Percentiles rank a stretch among this genome's conserved stretches.
Evolutionary conservation across 2,113 vertebrate species (phyloP).

Genomic region (Salvelinus namaycush): DNA sequence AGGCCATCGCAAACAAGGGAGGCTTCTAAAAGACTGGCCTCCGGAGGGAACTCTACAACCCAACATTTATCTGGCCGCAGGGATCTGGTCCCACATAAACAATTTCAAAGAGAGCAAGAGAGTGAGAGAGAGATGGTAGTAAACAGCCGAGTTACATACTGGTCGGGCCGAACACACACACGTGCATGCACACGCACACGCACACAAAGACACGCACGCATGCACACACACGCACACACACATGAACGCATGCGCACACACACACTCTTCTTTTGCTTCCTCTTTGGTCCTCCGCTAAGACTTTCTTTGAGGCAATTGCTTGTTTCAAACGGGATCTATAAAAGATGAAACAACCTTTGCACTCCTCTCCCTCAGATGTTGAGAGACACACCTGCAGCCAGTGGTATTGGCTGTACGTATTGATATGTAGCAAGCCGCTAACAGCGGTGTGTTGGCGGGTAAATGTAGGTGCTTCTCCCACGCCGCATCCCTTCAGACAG

Average conservation of each 20-base stretch:
- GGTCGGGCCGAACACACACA: conserved; percentile 54
- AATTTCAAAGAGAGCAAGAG: conserved; percentile 65
- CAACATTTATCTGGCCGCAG: conserved; percentile 63
- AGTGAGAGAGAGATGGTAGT: too few species aligned
- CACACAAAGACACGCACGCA: too few species aligned
- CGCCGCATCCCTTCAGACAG: conserved; percentile 67
- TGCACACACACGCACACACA: conserved; percentile 57
- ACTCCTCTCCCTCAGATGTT: conserved; percentile 66
- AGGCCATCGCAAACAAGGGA: conserved; percentile 70
- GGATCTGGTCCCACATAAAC: conserved; percentile 70
- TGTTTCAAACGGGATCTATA: conserved; percentile 71
- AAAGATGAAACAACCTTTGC: conserved; percentile 75
- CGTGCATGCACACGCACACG: background rate
- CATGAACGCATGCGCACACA: conserved; percentile 7
- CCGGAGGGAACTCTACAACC: conserved; percentile 69
- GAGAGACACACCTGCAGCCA: conserved; percentile 66
- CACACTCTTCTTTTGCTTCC: background rate
- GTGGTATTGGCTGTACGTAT: conserved; percentile 55
- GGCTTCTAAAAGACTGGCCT: conserved; percentile 60
- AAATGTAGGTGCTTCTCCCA: conserved; percentile 67
- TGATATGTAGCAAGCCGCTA: conserved; percentile 48
- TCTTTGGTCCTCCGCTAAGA: conserved; percentile 38
- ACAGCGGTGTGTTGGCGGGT: conserved; percentile 58
- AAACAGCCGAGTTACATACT: conserved; percentile 52
- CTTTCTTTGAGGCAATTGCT: conserved; percentile 72